A percentile compares a stretch with the other conserved stretches of the same genome.
phyloP scores from a whole-genome alignment of 2,888 invertebrate species.

The Allolobophora icterica region DNA sequence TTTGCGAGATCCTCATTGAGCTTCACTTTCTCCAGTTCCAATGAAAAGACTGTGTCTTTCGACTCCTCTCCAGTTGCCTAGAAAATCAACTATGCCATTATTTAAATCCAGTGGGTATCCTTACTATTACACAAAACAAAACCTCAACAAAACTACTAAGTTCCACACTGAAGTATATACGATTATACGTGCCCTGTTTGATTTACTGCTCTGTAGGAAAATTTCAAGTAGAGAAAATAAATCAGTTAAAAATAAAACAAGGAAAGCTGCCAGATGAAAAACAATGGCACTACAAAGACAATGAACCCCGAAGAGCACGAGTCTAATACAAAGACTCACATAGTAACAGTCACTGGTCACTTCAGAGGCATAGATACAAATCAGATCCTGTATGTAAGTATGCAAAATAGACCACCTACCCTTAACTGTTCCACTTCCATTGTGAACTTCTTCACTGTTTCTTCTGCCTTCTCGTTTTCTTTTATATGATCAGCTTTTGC shows the following conservation, averaged over 20 bases:
- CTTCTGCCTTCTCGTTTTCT: background rate
- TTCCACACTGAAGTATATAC: background rate
- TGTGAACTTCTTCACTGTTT: background rate
- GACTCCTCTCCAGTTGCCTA: background rate
- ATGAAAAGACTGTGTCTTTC: background rate
- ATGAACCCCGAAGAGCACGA: background rate
- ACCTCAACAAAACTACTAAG: background rate
- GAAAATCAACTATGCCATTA: background rate
- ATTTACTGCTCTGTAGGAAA: background rate
- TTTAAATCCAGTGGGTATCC: background rate
- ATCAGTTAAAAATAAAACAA: too few relatives aligned
- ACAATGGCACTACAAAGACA: background rate
- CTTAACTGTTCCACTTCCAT: slow-evolving; percentile 7
- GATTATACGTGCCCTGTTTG: background rate
- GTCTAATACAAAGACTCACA: background rate
- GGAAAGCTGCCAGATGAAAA: background rate
- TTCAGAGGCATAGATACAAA: background rate
- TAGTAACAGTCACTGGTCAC: too few relatives aligned
- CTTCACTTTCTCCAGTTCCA: slow-evolving; percentile 28
- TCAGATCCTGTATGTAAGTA: background rate
- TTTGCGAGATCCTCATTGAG: slow-evolving; percentile 23
- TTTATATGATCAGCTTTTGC: background rate
- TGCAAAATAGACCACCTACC: background rate
- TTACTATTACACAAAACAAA: background rate
- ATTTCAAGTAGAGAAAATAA: background rate